Base-by-base conservation (phyloP, 2,888 invertebrate species). In the Spilosoma lubricipeda region DNA sequence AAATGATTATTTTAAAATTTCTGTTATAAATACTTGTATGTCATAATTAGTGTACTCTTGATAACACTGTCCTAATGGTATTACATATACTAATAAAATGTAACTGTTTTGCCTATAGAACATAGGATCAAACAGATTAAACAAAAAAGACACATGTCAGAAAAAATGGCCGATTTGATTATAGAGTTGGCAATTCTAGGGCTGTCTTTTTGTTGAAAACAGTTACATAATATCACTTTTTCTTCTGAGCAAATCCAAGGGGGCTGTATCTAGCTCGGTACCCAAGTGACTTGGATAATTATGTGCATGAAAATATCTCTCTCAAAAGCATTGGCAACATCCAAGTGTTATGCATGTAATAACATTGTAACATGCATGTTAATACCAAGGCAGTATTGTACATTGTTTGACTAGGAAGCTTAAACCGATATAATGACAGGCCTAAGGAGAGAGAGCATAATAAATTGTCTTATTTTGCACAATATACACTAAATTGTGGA, bases 361-460 rank as follows among this genome's bases (percentile, higher is more conserved):
- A 1, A 39, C 39, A 39, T 39, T 11, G 11, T 11, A 39, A 39
- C 39, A 39, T 39, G 39, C 39, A 39, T 39, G 39, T 39, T 39
- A 70, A 66, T 52, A 73, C 30, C 20, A 33, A 4, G 1, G 33
- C 48, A 48, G 36, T 70, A 30, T 27, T 42, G 30, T 70, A 64
- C 27, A 63, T 56, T 39, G 5, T 30, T 66, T 42, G 36, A 56
- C 42, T 67, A 67, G 66, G 13, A 52, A 48, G 64, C 68, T 72
- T 59, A 66, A 65, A 70, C 39, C 36, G 56, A 70, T 63, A 65
- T 76, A 77, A 85, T 82, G 83, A 82, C 85, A 71, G 71, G 75
- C 80, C 84, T 87, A 86, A 86, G 85, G 87, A 87, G 88, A 88
- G 88, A 88, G 88, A 89, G 89, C 86, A 89, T 87, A 88, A 88